Percentiles rank a stretch among this genome's conserved stretches.
Evolutionary conservation across 2,113 vertebrate species (phyloP).

Genomic region (Copsychus sechellarum): DNA sequence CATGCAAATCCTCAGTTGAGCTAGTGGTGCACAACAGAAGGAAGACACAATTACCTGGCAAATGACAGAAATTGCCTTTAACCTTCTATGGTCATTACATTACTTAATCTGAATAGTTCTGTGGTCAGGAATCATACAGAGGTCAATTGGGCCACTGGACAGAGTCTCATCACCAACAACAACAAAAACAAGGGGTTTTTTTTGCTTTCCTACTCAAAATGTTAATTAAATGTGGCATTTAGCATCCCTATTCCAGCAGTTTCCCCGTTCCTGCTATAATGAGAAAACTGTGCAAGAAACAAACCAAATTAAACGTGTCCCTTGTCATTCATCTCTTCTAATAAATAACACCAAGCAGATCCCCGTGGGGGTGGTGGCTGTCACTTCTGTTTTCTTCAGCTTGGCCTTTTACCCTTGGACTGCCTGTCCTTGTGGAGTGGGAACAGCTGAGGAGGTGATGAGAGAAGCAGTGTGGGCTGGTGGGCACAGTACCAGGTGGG

Average conservation of each 20-base stretch:
- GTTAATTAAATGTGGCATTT: not conserved
- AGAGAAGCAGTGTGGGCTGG: constrained; percentile 23
- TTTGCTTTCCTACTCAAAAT: not conserved
- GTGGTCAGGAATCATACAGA: not conserved
- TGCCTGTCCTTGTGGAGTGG: not conserved
- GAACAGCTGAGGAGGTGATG: constrained; percentile 50
- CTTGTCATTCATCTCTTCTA: not conserved
- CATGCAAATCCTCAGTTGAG: not conserved
- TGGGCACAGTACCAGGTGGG: not conserved
- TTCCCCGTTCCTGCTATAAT: not conserved
- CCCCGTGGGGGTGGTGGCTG: not conserved
- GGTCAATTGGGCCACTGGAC: not conserved
- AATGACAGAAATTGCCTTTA: not conserved
- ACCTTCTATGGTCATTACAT: not conserved
- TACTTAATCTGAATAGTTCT: not conserved
- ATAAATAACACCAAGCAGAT: not conserved
- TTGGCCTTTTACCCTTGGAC: not conserved
- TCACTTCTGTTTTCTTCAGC: not conserved
- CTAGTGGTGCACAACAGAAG: not conserved
- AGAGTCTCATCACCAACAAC: not conserved
- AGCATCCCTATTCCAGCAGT: not conserved
- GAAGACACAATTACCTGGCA: not conserved
- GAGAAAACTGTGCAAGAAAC: not conserved
- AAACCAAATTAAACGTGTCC: not conserved
- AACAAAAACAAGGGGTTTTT: not conserved